A percentile compares a stretch with the other conserved stretches of the same genome.
phyloP scores from a whole-genome alignment of 2,113 vertebrate genomes.

The Neoarius graeffei region DNA sequence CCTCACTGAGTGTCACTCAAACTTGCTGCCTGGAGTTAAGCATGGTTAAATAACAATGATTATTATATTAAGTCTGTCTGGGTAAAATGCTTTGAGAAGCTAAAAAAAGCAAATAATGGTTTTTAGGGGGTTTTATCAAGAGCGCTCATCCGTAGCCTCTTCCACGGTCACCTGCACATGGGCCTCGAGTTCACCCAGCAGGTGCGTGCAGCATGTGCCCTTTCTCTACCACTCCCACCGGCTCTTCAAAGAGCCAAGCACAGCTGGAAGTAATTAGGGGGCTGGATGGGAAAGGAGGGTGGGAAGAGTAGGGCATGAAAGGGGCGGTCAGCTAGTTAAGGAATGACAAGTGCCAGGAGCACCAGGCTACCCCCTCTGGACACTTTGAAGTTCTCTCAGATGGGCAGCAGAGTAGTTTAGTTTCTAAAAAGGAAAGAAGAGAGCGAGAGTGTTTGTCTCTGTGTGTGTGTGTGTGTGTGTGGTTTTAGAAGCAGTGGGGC shows the following conservation, averaged over 20 bases:
- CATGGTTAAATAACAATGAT: constrained; percentile 1
- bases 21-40: constrained; percentile 8
- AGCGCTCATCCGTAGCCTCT: constrained; percentile 32
- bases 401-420: constrained; percentile 43
- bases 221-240: constrained; percentile 24
- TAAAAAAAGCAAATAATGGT: neutral
- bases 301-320: constrained; percentile 44
- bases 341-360: constrained; percentile 59
- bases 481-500: neutral
- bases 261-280: constrained; percentile 59
- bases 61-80: constrained; percentile 34
- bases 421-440: constrained; percentile 26
- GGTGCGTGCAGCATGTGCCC: constrained; percentile 45
- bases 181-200: constrained; percentile 41
- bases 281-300: constrained; percentile 34
- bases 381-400: constrained; percentile 57
- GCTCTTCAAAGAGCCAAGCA: constrained; percentile 47
- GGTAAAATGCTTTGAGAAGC: neutral
- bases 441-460: constrained; percentile 9
- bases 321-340: constrained; percentile 50
- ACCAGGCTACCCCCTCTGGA: constrained; percentile 43
- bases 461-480: neutral
- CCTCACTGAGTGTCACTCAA: neutral
- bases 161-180: constrained; percentile 44
- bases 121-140: constrained; percentile 23